Evolutionary conservation across 2,888 invertebrate genomes (phyloP), one percentile per base, ranked within the genome.

Genomic region (Amiota minor): DNA sequence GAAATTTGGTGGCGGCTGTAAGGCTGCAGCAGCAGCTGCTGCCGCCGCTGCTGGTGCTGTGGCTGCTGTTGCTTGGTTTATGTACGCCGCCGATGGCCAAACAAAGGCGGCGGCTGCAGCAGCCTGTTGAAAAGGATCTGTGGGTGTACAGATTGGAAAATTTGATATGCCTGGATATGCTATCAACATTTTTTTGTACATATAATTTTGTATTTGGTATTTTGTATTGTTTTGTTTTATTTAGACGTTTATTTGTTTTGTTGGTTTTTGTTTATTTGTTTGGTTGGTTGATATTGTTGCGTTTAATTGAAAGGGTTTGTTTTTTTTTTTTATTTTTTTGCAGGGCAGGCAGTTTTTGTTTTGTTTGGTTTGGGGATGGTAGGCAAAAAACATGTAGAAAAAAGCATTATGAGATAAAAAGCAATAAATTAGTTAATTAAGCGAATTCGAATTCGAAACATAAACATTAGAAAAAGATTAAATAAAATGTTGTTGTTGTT

Each of bases 111-210:
- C 86, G 75, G 87, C 87, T 75, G 87, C 87, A 73, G 83, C 84
- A 72, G 84, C 81, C 86, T 88, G 88, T 80, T 88, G 88, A 85
- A 88, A 88, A 80, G 89, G 87, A 87, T 88, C 88, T 88, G 88
- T 87, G 87, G 88, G 87, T 88, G 87, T 86, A 87, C 83, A 88
- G 86, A 88, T 82, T 83, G 87, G 88, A 88, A 87, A 86, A 87
- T 88, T 59, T 50, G 59, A 20, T 59, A 59, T 59, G 59, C 59
- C 59, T 59, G 2, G 35, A 35, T 35, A 35, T 35, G 35, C 35
- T 35, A 35, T 35, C 35, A 35, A 35, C 35, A 35, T 35, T 86
- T n/a, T n/a, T n/a, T n/a, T n/a, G 81, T 82, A 23, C 11, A 46
- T 46, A 83, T 79, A 79, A 74, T 35, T 35, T 72, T 72, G 74